Evolutionary conservation across 2,113 vertebrate species (phyloP).

Genomic region (Leptobrachium ailaonicum): DNA sequence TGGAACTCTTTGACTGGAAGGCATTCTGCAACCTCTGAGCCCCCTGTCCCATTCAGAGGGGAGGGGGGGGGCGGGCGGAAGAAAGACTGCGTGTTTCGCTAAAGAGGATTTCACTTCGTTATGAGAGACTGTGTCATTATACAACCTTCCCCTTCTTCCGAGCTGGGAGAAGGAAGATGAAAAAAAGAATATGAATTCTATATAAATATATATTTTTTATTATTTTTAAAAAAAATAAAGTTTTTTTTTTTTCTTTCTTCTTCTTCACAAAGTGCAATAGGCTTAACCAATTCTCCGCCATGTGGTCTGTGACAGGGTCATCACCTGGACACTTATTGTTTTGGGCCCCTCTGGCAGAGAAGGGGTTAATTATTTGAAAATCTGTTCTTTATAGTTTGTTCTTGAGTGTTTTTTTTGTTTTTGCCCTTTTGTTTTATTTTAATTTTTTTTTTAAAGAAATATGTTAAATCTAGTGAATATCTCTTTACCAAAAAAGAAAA

Average conservation of each 20-base stretch:
- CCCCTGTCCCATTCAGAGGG: slow-evolving; percentile 75
- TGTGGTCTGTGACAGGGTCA: slow-evolving; percentile 6
- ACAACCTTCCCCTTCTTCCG: slow-evolving; percentile 67
- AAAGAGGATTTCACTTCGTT: slow-evolving; percentile 67
- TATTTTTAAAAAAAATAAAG: slow-evolving; percentile 46
- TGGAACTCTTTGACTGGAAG: slow-evolving; percentile 81
- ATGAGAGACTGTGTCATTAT: slow-evolving; percentile 61
- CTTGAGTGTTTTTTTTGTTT: slow-evolving; percentile 64
- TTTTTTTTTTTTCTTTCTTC: slow-evolving; percentile 31
- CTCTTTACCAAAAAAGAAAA: slow-evolving; percentile 74
- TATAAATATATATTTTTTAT: slow-evolving; percentile 48
- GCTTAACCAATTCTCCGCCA: slow-evolving; percentile 56
- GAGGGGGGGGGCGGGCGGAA: slow-evolving; percentile 66
- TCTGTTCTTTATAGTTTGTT: slow-evolving; percentile 69
- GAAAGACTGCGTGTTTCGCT: slow-evolving; percentile 68
- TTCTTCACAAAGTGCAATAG: slow-evolving; percentile 83
- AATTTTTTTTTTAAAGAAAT: slow-evolving; percentile 54
- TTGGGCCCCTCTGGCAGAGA: slow-evolving; percentile 38
- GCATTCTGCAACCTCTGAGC: slow-evolving; percentile 69
- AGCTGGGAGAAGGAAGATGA: slow-evolving; percentile 58
- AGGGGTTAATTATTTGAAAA: slow-evolving; percentile 72
- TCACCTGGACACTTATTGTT: slow-evolving; percentile 23
- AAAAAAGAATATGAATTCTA: slow-evolving; percentile 62
- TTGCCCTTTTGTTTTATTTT: slow-evolving; percentile 53
- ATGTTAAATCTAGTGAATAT: slow-evolving; percentile 70